These are phyloP conservation scores for Brachionus asplanchnoidis DNA, from an alignment of 1,140 invertebrate species.

Conservation along the genomic window DNA sequence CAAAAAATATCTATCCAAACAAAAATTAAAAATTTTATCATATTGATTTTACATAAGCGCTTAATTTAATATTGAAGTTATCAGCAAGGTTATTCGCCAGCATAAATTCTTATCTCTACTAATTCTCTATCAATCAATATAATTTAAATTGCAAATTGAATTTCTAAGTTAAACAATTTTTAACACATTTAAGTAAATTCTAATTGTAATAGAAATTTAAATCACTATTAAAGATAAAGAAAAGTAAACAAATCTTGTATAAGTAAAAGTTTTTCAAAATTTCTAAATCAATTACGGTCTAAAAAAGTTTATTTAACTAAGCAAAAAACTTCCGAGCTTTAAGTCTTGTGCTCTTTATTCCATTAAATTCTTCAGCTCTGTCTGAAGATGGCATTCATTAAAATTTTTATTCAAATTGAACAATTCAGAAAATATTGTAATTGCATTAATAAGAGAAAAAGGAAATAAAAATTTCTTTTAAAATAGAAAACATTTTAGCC, in stretches of 20 bases:
- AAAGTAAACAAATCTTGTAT: neutral
- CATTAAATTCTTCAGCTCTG: too few species aligned
- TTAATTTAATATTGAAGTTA: neutral
- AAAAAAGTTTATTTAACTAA: too few species aligned
- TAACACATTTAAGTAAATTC: neutral
- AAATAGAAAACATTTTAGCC: too few species aligned
- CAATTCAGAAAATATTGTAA: too few species aligned
- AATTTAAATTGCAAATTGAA: slow-evolving; percentile 6
- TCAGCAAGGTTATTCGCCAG: neutral
- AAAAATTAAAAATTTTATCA: neutral
- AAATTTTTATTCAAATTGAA: too few species aligned
- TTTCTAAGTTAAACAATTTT: neutral
- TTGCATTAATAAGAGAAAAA: too few species aligned
- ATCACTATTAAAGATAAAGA: neutral
- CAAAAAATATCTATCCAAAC: neutral
- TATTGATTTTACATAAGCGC: neutral
- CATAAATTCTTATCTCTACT: neutral
- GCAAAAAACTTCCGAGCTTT: too few species aligned
- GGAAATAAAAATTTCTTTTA: too few species aligned
- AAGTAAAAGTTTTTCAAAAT: too few species aligned
- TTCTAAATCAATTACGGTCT: too few species aligned
- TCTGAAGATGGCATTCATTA: too few species aligned
- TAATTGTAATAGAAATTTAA: neutral
- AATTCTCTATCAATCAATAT: neutral
- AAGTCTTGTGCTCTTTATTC: too few species aligned